Percentiles rank a stretch among this genome's conserved stretches.
These are phyloP conservation scores for Pitta sordida DNA, from an alignment of 2,113 vertebrate species.

Conservation along the genomic window DNA sequence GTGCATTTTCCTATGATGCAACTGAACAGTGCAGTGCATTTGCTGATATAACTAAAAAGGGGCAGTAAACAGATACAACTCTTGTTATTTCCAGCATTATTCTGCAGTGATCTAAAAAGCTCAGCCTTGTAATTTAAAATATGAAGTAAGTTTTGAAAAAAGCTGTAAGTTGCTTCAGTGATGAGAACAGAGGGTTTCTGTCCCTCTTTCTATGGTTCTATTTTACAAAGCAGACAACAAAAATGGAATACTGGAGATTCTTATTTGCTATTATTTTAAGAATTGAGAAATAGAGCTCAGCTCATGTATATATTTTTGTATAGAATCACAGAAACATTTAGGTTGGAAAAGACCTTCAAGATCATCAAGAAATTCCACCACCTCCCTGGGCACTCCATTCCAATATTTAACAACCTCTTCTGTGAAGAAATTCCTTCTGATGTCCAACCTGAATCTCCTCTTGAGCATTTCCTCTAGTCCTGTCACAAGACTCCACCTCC, in stretches of 20 bases:
- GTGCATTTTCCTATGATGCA: background rate
- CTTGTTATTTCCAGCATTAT: background rate
- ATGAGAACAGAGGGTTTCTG: background rate
- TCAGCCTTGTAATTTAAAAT: background rate
- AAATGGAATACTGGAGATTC: background rate
- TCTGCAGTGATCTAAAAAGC: background rate
- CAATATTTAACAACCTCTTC: background rate
- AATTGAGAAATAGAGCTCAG: background rate
- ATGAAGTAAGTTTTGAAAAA: background rate
- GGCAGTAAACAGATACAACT: background rate
- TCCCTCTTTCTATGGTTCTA: background rate
- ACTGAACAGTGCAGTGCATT: background rate
- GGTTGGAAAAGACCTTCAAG: background rate
- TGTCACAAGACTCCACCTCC: background rate
- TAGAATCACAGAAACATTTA: background rate
- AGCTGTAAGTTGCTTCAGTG: background rate
- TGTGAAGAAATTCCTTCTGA: background rate
- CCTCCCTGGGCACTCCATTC: background rate
- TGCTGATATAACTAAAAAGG: background rate
- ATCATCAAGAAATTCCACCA: background rate
- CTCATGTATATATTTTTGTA: slow-evolving; percentile 16
- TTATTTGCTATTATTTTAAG: background rate
- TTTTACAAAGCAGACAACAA: background rate
- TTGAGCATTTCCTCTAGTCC: background rate
- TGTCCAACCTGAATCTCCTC: background rate